These are phyloP conservation scores for Biston stratarius DNA, from an alignment of 2,888 invertebrate species.

Conservation along the genomic window DNA sequence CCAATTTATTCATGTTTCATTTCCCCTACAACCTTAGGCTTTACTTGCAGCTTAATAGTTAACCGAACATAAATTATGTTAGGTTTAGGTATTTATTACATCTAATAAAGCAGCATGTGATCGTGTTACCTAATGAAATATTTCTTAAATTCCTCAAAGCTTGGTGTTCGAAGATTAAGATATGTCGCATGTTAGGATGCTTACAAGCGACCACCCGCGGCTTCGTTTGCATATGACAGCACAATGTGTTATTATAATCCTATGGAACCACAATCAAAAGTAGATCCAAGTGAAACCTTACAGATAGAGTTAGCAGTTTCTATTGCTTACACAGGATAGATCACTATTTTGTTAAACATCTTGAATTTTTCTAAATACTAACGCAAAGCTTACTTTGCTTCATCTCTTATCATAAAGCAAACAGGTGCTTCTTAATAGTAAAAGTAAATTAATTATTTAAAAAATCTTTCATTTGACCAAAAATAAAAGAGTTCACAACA, in stretches of 20 bases:
- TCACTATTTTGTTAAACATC: constrained; percentile 1
- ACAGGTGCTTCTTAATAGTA: not conserved
- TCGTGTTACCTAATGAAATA: constrained; percentile 27
- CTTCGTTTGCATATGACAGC: constrained; percentile 45
- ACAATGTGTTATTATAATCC: constrained; percentile 42
- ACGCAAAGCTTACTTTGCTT: constrained; percentile 3
- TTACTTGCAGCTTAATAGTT: constrained; percentile 1
- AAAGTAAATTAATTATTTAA: no score
- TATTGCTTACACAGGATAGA: not conserved
- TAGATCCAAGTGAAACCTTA: constrained; percentile 15
- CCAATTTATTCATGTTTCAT: constrained; percentile 12
- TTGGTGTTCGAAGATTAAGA: constrained; percentile 38
- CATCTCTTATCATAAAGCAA: not conserved
- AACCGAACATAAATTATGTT: not conserved
- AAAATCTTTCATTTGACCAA: no score
- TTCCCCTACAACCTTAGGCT: constrained; percentile 14
- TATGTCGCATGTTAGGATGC: constrained; percentile 35
- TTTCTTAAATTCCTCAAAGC: constrained; percentile 29
- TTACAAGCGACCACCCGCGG: constrained; percentile 44
- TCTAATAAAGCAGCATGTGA: constrained; percentile 24
- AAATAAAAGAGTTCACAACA: no score
- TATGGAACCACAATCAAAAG: constrained; percentile 19
- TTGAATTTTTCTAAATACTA: not conserved
- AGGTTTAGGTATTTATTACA: constrained; percentile 6
- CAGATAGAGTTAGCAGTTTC: constrained; percentile 14